Evolutionary conservation across 2,113 vertebrate species (phyloP).

Genomic region (Setophaga kirtlandii): DNA sequence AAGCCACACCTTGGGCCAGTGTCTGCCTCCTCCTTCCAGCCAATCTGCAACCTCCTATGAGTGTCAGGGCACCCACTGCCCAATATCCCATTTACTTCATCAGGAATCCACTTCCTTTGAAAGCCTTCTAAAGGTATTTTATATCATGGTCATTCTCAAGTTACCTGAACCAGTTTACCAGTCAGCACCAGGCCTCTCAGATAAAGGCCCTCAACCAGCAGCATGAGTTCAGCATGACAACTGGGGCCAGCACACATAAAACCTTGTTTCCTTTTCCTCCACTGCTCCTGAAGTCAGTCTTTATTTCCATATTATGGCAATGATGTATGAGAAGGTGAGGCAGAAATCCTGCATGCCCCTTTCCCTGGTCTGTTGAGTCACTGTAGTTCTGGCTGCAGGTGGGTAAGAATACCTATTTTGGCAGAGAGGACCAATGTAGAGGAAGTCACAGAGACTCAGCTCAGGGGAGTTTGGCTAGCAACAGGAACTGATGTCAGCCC

Average conservation of each 20-base stretch:
- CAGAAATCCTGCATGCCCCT: background rate
- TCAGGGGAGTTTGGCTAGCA: background rate
- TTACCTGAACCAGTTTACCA: background rate
- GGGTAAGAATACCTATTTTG: background rate
- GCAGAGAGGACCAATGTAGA: background rate
- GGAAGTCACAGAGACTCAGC: background rate
- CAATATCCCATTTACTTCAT: background rate
- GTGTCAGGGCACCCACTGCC: background rate
- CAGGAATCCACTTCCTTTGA: background rate
- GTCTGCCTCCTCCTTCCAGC: background rate
- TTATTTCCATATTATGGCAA: background rate
- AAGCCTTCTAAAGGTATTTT: background rate
- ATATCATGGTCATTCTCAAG: background rate
- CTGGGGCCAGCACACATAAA: background rate
- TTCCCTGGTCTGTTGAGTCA: conserved; percentile 16
- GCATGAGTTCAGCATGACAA: background rate
- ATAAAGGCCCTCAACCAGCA: background rate
- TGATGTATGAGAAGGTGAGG: background rate
- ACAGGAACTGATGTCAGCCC: background rate
- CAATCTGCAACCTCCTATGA: background rate
- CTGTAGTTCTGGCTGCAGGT: background rate
- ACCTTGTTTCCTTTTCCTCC: background rate
- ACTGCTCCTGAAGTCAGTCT: background rate
- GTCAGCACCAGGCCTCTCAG: background rate
- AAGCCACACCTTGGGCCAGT: background rate